Evolutionary conservation across 2,888 invertebrate genomes (phyloP), one percentile per base, ranked within the genome.

Genomic region (Pomacea canaliculata): DNA sequence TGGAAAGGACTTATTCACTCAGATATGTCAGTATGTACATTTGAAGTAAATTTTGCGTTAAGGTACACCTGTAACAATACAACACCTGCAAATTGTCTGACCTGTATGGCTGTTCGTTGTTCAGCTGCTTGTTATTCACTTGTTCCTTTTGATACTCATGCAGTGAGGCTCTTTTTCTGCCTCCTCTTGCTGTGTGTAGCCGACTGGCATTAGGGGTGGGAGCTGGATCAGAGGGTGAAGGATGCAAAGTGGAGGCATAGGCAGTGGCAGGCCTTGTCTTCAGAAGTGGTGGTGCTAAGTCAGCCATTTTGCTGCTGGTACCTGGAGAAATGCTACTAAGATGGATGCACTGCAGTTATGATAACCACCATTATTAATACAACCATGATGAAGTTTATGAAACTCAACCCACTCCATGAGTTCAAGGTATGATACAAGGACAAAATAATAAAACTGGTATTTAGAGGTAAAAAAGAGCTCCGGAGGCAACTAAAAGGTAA

Each of bases 91-190:
- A 10, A 60, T 19, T 12, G 49, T 16, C 70, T 67, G 75, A 87
- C 87, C 87, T 86, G 79, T 85, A 87, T n/a, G 86, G 81, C 79
- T 84, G 85, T 71, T 87, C 85, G 65, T 82, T 78, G 76, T 83
- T 81, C 0, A 85, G 81, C 51, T 85, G 83, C 23, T 62, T 74
- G 70, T 71, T 85, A 84, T 19, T 81, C 23, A 23, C 78, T 46
- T 83, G 82, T 23, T 60, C 37, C n/a, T 70, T 59, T 37, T 63
- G 73, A 9, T 63, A 48, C 7, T 51, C 18, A 4, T 16, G n/a
- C 19, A 19, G 8, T 27, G 48, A 5, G 9, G 60, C 23, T 60
- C 9, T 67, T 7, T 12, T 37, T 10, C 23, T 49, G 3, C 13
- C 23, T 19, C 46, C 68, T 19, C 70, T 62, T 10, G 79, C 76